A percentile compares a stretch with the other conserved stretches of the same genome.
phyloP scores from a whole-genome alignment of 2,888 invertebrate species.

The Abrostola tripartita region DNA sequence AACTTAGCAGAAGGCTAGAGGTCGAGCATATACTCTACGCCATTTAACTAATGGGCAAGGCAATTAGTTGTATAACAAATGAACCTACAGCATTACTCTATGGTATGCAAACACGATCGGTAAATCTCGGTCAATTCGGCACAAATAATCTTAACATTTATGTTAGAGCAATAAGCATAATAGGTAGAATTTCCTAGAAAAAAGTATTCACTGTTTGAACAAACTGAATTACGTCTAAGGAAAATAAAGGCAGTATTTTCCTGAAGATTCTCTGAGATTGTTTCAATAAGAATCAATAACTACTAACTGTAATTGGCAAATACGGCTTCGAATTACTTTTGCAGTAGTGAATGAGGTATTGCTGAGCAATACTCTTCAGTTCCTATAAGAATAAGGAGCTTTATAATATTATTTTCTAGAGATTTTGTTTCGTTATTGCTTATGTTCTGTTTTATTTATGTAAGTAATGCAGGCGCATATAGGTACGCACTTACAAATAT shows the following conservation, averaged over 20 bases:
- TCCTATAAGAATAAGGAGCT: neutral
- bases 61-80: neutral
- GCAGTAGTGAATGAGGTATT: neutral
- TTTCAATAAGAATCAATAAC: slow-evolving; percentile 10
- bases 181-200: no score
- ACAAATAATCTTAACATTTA: no score
- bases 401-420: neutral
- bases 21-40: neutral
- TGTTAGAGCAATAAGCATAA: no score
- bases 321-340: neutral
- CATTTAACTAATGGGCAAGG: neutral
- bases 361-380: neutral
- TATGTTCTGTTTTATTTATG: neutral
- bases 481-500: no score
- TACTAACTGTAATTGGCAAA: slow-evolving; percentile 14
- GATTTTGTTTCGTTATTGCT: neutral
- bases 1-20: no score
- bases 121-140: no score
- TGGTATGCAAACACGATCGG: no score
- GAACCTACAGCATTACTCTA: neutral
- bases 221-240: slow-evolving; percentile 17
- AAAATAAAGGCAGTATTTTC: slow-evolving; percentile 1
- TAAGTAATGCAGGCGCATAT: neutral
- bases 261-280: neutral
- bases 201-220: slow-evolving; percentile 3